Evolutionary conservation across 37 sponge, comb jelly and placozoan species (phyloP), one percentile per base, ranked within the genome.

Genomic region (Halichondria panicea): DNA sequence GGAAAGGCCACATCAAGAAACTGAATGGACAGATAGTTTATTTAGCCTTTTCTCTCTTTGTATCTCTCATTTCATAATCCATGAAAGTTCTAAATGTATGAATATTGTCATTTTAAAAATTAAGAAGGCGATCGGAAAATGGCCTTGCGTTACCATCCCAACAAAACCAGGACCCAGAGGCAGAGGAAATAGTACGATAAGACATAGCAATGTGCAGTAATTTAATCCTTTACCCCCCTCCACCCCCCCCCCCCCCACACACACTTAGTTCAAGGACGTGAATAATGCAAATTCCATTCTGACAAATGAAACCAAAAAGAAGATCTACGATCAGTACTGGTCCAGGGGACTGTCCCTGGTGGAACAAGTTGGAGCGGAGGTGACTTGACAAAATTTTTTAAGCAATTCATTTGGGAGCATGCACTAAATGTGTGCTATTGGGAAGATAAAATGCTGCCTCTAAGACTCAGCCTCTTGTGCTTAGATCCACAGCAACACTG

Each of bases 361-460:
- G 19, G 94, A 93, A 63, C 90, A 93, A 70, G 48, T 93, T 21
- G 94, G 94, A 36, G 94, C 89, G 35, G 94, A 93, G 77, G 93
- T 92, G 27, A n/a, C n/a, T n/a, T n/a, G n/a, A n/a, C n/a, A n/a
- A n/a, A n/a, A n/a, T n/a, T n/a, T n/a, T n/a, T n/a, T n/a, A n/a
- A n/a, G n/a, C n/a, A n/a, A n/a, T n/a, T n/a, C n/a, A n/a, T n/a
- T n/a, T n/a, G n/a, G n/a, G n/a, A n/a, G n/a, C n/a, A n/a, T n/a
- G n/a, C n/a, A n/a, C n/a, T n/a, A n/a, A n/a, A n/a, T n/a, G n/a
- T n/a, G n/a, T n/a, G n/a, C n/a, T n/a, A n/a, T n/a, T n/a, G n/a
- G n/a, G n/a, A n/a, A n/a, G n/a, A n/a, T n/a, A n/a, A n/a, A n/a
- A n/a, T n/a, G n/a, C n/a, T n/a, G n/a, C n/a, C n/a, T n/a, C n/a